Base-by-base conservation (phyloP, 2,113 vertebrate species). In the Peromyscus polionotus region DNA sequence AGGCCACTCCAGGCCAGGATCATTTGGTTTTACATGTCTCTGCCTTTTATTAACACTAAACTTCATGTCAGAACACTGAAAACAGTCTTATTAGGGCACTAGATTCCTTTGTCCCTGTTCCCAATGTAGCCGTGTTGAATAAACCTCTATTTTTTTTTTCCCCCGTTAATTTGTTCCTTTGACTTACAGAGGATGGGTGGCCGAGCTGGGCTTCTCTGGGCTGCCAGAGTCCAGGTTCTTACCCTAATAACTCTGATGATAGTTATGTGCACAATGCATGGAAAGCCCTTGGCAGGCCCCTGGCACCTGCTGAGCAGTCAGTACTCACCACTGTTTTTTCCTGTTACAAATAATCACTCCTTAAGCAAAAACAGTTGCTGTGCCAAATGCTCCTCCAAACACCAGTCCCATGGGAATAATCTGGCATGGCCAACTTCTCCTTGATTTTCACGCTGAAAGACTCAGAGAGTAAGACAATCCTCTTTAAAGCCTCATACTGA, bases 401-500 rank as follows among this genome's bases (percentile, higher is more conserved):
- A 39, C 63, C 6, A 31, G 14, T 81, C 57, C 17, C 63, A 28
- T 67, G 45, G 54, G 54, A 91, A 31, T 67, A 90, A 87, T 33
- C 48, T 85, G 83, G 51, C 63, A 33, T 1, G 6, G 11, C 33
- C 65, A 84, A 73, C 36, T 95, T 88, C 67, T 51, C 39, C 42
- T 88, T 93, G 87, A 70, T 36, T 86, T 93, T 92, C 51, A 86
- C 8, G 14, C 39, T 96, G 26, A 86, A 75, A 95, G 39, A 91
- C 70, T 57, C 9, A 39, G 45, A 48, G 65, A 83, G 76, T 84
- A 88, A 95, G 88, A 84, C 51, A 39, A 95, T 65, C 65, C 79
- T 85, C 76, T 95, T 81, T 92, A 93, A 95, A 97, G 91, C 31
- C 24, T 26, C 83, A 39, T n/a, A 85, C n/a, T 76, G 65, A 75